These are phyloP conservation scores for Diaprepes abbreviatus DNA, from an alignment of 2,888 invertebrate genomes.

Conservation along the genomic window DNA sequence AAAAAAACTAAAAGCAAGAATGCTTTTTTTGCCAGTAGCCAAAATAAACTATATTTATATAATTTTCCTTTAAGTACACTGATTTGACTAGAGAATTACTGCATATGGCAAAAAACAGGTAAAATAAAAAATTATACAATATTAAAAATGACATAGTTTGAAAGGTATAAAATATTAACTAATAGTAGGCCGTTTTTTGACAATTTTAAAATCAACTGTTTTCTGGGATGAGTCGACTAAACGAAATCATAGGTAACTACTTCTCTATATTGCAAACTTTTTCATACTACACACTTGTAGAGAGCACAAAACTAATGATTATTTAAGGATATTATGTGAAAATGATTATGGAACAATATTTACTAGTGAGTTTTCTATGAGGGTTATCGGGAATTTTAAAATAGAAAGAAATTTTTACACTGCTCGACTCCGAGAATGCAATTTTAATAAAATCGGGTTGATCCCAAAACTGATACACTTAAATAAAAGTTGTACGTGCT, in stretches of 20 bases:
- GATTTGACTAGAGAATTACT: conserved; percentile 27
- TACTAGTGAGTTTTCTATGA: no score
- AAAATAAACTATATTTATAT: background rate
- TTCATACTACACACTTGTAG: conserved; percentile 11
- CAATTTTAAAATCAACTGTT: background rate
- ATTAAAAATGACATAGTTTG: no score
- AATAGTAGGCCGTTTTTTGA: conserved; percentile 29
- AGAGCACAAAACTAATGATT: conserved; percentile 3
- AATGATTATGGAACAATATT: no score
- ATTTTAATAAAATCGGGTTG: no score
- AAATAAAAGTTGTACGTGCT: no score
- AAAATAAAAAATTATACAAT: background rate
- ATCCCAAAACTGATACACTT: no score
- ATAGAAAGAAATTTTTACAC: no score
- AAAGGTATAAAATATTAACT: conserved; percentile 11
- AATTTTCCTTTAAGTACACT: conserved; percentile 21
- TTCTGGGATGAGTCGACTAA: conserved; percentile 20
- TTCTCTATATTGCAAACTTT: conserved; percentile 26
- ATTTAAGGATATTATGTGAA: background rate
- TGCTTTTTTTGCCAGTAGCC: conserved; percentile 10
- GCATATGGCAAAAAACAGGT: conserved; percentile 16
- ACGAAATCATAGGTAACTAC: conserved; percentile 25
- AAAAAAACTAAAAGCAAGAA: conserved; percentile 9
- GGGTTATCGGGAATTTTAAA: no score
- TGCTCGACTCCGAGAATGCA: no score